Evolutionary conservation across 2,888 invertebrate genomes (phyloP), one percentile per base, ranked within the genome.

Genomic region (Nycteola revayana): DNA sequence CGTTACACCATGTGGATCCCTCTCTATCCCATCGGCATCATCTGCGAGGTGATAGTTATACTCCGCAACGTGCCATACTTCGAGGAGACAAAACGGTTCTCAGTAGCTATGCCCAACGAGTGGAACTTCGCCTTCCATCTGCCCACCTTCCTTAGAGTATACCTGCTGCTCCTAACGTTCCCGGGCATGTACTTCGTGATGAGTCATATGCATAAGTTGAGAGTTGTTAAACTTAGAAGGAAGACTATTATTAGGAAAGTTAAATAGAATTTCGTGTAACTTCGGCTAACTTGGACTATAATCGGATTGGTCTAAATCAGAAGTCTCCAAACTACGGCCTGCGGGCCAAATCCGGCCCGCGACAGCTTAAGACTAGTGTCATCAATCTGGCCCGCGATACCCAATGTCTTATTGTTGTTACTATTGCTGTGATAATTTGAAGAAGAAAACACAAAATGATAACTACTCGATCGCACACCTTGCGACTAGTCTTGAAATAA

Each of bases 1-100:
- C 91, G 98, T 8, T 98, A 98, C 76, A 94, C 96, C 0, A 90
- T 96, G 35, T 99, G 98, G 98, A 96, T 98, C 49, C 93, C 96
- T 0, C 89, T 98, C 0, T 98, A 98, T 77, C 98, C 98, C 0
- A 70, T 97, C 22, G 98, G 98, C 3, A 93, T 97, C 54, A 66
- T 96, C 1, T 94, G 95, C 63, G 98, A 98, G 87, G 94, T 96
- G 0, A 92, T 95, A 2, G 91, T 96, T 7, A 90, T 95, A 24
- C 85, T 96, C 9, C 90, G 96, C 31, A 95, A 96, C 71, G 94
- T 98, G 66, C 96, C 97, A 0, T 96, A 95, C 71, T 95, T 97
- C 63, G 96, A 97, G 53, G 95, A 96, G 66, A 95, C 96, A 0
- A 90, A 91, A 29, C 92, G 88, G 32, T 96, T 95, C 67, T 92